phyloP scores from a whole-genome alignment of 2,888 invertebrate species.

The Petrophora chlorosata region DNA sequence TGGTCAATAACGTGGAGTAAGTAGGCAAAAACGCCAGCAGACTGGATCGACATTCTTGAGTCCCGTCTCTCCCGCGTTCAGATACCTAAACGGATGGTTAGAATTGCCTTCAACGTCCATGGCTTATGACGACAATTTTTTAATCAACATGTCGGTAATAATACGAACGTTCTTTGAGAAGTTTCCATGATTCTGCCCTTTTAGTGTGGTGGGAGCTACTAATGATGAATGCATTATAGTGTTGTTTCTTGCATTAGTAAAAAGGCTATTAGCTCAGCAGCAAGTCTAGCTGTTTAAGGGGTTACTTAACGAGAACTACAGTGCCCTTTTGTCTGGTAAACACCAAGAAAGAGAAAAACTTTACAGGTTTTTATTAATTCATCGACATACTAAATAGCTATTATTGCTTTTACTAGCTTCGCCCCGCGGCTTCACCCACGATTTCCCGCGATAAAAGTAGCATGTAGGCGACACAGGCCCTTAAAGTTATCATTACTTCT shows the following conservation, averaged over 20 bases:
- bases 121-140: slow-evolving; percentile 25
- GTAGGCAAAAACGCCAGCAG: slow-evolving; percentile 73
- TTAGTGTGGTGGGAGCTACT: slow-evolving; percentile 6
- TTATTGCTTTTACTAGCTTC: no score
- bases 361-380: no score
- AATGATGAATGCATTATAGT: slow-evolving; percentile 12
- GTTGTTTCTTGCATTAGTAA: slow-evolving; percentile 5
- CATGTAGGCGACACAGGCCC: no score
- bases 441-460: no score
- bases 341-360: no score
- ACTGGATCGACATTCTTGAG: slow-evolving; percentile 70
- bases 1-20: slow-evolving; percentile 70
- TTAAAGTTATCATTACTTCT: no score
- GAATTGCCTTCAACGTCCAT: slow-evolving; percentile 43
- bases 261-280: slow-evolving; percentile 2
- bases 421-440: no score
- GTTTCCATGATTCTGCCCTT: background rate
- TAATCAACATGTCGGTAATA: slow-evolving; percentile 18
- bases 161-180: slow-evolving; percentile 18
- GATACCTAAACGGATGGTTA: slow-evolving; percentile 55
- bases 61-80: slow-evolving; percentile 54
- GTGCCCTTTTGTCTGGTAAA: background rate
- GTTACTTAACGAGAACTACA: background rate
- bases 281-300: slow-evolving; percentile 4
- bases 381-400: no score